Evolutionary conservation across 2,797 vertebrate species (phyloP).

Genomic region (Micromesistius poutassou): DNA sequence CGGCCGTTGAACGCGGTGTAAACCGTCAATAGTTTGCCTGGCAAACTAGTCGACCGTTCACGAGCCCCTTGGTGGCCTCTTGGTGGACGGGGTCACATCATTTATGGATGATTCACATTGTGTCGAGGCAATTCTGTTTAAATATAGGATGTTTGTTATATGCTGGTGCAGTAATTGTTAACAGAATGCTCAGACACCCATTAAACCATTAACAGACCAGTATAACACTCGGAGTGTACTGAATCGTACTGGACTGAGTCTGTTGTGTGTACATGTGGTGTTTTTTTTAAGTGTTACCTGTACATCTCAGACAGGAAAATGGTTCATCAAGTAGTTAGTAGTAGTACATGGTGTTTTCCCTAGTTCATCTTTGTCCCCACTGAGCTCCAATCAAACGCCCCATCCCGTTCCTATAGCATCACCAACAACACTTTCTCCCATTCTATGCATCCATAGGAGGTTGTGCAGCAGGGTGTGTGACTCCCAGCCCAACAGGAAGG

Average conservation of each 20-base stretch:
- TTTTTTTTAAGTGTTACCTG: too few species aligned
- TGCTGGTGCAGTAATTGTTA: not conserved
- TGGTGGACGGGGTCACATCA: not conserved
- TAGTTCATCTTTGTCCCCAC: too few species aligned
- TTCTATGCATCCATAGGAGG: too few species aligned
- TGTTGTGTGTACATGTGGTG: too few species aligned
- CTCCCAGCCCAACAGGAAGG: too few species aligned
- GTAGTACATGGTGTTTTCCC: too few species aligned
- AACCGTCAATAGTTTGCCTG: not conserved
- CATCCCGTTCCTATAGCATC: too few species aligned
- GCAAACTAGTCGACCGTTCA: conserved; percentile 4
- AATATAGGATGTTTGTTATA: not conserved
- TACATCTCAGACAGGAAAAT: too few species aligned
- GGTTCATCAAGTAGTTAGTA: too few species aligned
- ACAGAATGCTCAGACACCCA: not conserved
- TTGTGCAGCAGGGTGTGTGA: too few species aligned
- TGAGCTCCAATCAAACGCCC: too few species aligned
- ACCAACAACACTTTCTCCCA: too few species aligned
- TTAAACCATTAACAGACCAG: not conserved
- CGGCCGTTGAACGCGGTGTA: not conserved
- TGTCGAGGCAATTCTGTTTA: not conserved
- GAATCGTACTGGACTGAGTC: not conserved
- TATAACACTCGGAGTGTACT: not conserved
- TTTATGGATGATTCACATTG: not conserved
- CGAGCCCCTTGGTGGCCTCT: not conserved